Base-by-base conservation (phyloP, 2,113 vertebrate genomes). In the Apaloderma vittatum region DNA sequence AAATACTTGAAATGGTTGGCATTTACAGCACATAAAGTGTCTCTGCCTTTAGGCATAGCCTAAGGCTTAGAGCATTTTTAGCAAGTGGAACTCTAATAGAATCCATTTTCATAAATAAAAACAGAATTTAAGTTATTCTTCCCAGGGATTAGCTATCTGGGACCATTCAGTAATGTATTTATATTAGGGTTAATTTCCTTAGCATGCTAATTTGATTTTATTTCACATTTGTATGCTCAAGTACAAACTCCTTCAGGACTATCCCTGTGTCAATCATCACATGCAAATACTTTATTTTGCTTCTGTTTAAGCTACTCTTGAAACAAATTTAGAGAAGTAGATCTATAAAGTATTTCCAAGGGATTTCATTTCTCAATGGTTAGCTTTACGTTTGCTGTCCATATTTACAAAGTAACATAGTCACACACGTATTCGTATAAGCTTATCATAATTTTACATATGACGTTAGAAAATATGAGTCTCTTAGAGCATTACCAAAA, bases 81-180 rank as follows among this genome's bases (percentile, higher is more conserved):
- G 93, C 65, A 93, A 96, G 71, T 76, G 36, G 45, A 77, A 70
- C 37, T 93, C 59, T 93, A 89, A 91, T 94, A 93, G 94, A 96
- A 95, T 95, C 79, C 32, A 94, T 96, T 97, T 96, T 95, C 87
- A 96, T 95, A 96, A 96, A 95, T 95, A 95, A 96, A 94, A 96
- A 54, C 83, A 93, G 93, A 97, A 82, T 86, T 91, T 82, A 94
- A 94, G 29, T 88, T 85, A 73, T 86, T 61, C 68, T 96, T 93
- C 70, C 81, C 40, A 63, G 85, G 88, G 62, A 95, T 96, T 96
- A 88, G 62, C 85, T 96, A 86, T 94, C 72, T 96, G 89, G 55
- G 71, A 82, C 83, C 92, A 93, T 92, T 95, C 82, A 79, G 81
- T 62, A 85, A 88, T 89, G 29, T 92, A 68, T 95, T 96, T 97